These are phyloP conservation scores for Babyrousa celebensis DNA, from an alignment of 2,797 vertebrate genomes.

Conservation along the genomic window DNA sequence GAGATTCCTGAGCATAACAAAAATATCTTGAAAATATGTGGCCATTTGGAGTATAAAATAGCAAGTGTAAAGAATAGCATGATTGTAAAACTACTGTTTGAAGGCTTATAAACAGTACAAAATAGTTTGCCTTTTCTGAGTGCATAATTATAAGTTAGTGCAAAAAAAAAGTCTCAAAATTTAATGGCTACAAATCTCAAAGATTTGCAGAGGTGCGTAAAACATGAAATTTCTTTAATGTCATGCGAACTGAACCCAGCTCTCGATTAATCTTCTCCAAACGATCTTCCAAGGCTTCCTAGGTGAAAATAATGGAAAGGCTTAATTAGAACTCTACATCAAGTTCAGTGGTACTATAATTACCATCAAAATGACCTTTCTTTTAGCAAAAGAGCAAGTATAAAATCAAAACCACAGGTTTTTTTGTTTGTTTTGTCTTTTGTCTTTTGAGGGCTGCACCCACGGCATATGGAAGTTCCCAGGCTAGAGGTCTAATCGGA, in stretches of 20 bases:
- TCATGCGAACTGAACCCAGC: slow-evolving; percentile 97
- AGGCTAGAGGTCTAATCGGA: too few species aligned
- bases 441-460: too few species aligned
- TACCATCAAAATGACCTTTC: not conserved
- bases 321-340: not conserved
- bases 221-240: slow-evolving; percentile 97
- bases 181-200: slow-evolving; percentile 89
- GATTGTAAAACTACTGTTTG: slow-evolving; percentile 88
- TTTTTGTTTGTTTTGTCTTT: too few species aligned
- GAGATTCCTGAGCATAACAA: slow-evolving; percentile 91
- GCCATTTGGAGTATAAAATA: slow-evolving; percentile 92
- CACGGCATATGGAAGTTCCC: too few species aligned
- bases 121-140: slow-evolving; percentile 90
- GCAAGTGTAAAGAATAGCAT: slow-evolving; percentile 89
- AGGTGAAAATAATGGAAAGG: slow-evolving; percentile 36
- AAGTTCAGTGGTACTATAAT: not conserved
- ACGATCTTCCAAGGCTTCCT: slow-evolving; percentile 97
- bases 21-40: slow-evolving; percentile 92
- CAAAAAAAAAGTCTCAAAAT: slow-evolving; percentile 86
- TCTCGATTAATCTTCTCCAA: slow-evolving; percentile 97
- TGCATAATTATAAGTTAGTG: slow-evolving; percentile 91
- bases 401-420: not conserved
- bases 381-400: not conserved
- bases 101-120: slow-evolving; percentile 91
- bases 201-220: slow-evolving; percentile 96